Base-by-base conservation (phyloP, 2,888 invertebrate genomes). In the Macrosiphum euphorbiae region DNA sequence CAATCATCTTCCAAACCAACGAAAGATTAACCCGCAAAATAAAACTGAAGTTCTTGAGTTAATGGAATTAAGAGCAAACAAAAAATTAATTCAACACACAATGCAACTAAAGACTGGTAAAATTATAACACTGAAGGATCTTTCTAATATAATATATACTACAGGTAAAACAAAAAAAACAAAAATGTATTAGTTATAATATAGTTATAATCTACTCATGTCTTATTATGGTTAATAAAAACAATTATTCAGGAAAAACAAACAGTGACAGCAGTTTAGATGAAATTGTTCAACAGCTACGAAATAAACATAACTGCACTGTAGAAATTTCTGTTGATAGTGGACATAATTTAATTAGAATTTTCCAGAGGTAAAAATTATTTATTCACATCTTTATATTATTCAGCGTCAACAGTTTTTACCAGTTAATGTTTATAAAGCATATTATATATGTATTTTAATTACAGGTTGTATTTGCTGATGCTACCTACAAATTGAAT, bases 401-500 rank as follows among this genome's bases (percentile, higher is more conserved):
- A 55, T 55, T 20, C 55, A 55, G 50, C 50, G 50, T 50, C 20
- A 16, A 4, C 16, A 55, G 52, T 55, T 55, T 55, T 55, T 55
- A 55, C 2, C 52, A 55, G 20, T 61, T 28, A 61, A 28, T 61
- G 61, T 61, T 61, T 61, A 28, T 61, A 61, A 61, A 28, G 8
- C 61, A 61, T 61, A 61, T 61, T 61, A 28, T 61, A 61, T 61
- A 55, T 55, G 16, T 55, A 55, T 61, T 61, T 13, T 67, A 67
- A 35, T 78, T 78, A 35, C 28, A 78, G 78, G 35, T 78, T 35
- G 78, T 35, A 35, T 78, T 78, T 78, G 78, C 78, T 78, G 78
- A 78, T 78, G 78, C 78, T 11, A 78, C 78, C 35, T 78, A 78
- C 35, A 78, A 85, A 85, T 85, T 85, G 41, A 85, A 85, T 44